Conservation (phyloP, 2,888 invertebrate genomes). For the Brenthis hecate region DNA sequence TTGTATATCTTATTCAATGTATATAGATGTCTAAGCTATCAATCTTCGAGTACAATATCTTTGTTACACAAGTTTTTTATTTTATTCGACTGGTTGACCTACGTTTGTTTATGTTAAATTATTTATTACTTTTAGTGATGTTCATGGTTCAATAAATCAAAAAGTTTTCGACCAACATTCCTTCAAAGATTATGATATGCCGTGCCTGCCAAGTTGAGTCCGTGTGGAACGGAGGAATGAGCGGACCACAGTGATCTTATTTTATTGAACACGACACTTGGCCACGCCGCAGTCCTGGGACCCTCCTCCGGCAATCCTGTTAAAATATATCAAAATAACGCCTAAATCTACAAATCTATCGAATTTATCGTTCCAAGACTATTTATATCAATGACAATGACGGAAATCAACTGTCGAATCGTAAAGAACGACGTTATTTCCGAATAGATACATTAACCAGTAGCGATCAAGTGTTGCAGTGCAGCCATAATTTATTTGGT, state of each 20-base stretch:
- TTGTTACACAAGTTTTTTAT: not conserved
- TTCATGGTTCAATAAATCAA: not conserved
- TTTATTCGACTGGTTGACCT: not conserved
- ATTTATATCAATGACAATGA: conserved; percentile 33
- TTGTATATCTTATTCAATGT: conserved; percentile 21
- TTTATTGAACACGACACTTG: conserved; percentile 91
- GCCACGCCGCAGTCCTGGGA: conserved; percentile 83
- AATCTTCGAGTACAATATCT: not conserved
- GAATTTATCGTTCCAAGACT: conserved; percentile 7
- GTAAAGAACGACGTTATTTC: conserved; percentile 55
- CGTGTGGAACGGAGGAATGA: conserved; percentile 88
- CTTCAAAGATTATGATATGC: conserved; percentile 49
- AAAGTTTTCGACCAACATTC: conserved; percentile 60
- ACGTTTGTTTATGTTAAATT: not conserved
- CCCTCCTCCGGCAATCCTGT: conserved; percentile 78
- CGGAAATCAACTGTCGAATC: conserved; percentile 47
- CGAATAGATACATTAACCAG: conserved; percentile 60
- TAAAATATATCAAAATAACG: conserved; percentile 44
- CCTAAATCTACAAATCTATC: conserved; percentile 9
- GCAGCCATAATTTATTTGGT: conserved; percentile 69
- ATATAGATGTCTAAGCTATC: not conserved
- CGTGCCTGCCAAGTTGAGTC: conserved; percentile 89
- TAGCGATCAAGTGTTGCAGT: conserved; percentile 60
- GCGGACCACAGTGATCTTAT: conserved; percentile 94
- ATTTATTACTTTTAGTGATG: not conserved